Base-by-base conservation (phyloP, 2,797 vertebrate genomes). In the Choloepus didactylus region DNA sequence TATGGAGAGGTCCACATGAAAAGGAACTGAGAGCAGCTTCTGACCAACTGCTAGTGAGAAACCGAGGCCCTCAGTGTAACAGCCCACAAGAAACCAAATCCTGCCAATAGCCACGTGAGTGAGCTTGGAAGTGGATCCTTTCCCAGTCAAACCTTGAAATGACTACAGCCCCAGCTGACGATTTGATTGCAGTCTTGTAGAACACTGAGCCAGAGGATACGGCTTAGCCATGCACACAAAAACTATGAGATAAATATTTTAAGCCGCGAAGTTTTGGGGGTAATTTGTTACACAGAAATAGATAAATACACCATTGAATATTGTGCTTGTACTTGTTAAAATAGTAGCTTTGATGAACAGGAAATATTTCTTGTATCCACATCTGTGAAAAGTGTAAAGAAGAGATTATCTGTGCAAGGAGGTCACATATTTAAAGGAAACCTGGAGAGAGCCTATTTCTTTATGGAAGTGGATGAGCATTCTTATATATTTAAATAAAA, bases 211-310 rank as follows among this genome's bases (percentile, higher is more conserved):
- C 77, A 91, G 44, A 85, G 44, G 80, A 82, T 64, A 46, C 62
- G 85, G 29, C 80, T 92, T 83, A 94, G n/a, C 64, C 56, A 82
- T 29, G 16, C 54, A 56, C 77, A 66, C 51, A 92, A 49, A 93
- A 85, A 54, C 19, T 92, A 41, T 79, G 67, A 91, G 73, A 95
- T 90, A 88, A 92, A 77, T 88, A 56, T 91, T 95, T 93, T 84
- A 82, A 96, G 54, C 64, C 29, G 85, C 51, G 51, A 91, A 73
- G 49, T 92, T 94, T 96, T 54, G 5, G 84, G 64, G 86, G 44
- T 95, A 76, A 80, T 92, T 92, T 96, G 66, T 96, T 89, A 85
- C 23, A 82, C 29, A 80, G 60, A 93, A 89, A 79, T 73, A 84
- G 76, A 80, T 85, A 35, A 64, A 86, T 86, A 64, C 25, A 79